A percentile compares a stretch with the other conserved stretches of the same genome.
Conservation (phyloP, 2,888 invertebrate genomes). For the Lasioglossum figueresi region DNA sequence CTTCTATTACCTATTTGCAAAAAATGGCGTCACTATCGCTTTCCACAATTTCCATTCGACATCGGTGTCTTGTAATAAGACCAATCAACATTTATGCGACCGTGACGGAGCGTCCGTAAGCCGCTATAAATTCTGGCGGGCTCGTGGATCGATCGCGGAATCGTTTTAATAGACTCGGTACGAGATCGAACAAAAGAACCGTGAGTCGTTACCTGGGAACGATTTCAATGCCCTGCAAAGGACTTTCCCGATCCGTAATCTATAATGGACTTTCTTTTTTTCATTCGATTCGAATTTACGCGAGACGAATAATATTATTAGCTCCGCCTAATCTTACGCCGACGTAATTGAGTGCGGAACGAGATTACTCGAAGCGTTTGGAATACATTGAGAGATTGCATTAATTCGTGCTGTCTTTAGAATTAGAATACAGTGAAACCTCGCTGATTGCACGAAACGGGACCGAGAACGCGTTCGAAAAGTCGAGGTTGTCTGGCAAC, state of each 20-base stretch:
- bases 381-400: background rate
- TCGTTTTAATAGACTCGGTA: constrained; percentile 21
- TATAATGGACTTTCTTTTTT: constrained; percentile 23
- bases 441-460: background rate
- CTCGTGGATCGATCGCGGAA: constrained; percentile 27
- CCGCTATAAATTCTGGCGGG: constrained; percentile 52
- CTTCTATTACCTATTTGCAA: background rate
- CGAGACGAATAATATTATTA: constrained; percentile 36
- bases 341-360: constrained; percentile 16
- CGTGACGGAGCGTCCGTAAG: constrained; percentile 1
- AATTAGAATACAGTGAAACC: background rate
- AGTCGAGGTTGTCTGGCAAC: no score
- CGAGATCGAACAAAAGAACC: constrained; percentile 25
- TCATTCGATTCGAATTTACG: constrained; percentile 1
- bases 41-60: constrained; percentile 43
- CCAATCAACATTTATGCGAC: constrained; percentile 40
- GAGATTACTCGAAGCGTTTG: constrained; percentile 11
- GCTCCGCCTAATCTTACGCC: constrained; percentile 25
- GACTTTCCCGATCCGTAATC: constrained; percentile 6
- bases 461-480: no score
- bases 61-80: constrained; percentile 44
- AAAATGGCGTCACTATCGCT: background rate
- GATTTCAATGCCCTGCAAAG: constrained; percentile 9
- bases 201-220: constrained; percentile 19
- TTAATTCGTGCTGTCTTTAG: background rate